These are phyloP conservation scores for Drosophila paucipuncta DNA, from an alignment of 2,888 invertebrate genomes.

Conservation along the genomic window DNA sequence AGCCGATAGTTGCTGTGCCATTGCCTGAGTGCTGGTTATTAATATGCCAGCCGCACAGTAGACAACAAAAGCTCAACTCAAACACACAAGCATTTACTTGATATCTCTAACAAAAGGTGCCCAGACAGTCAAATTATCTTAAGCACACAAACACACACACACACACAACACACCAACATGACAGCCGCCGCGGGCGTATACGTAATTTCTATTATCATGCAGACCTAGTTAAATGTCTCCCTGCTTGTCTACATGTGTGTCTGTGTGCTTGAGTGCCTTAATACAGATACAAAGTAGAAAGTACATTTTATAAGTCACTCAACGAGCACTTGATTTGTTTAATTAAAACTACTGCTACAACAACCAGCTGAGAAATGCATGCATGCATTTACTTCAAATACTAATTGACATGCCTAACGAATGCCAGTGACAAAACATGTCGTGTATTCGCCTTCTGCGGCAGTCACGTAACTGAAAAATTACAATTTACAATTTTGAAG, in stretches of 20 bases:
- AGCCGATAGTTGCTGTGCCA: not conserved
- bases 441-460: slow-evolving; percentile 28
- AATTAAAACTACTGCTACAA: slow-evolving; percentile 49
- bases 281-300: slow-evolving; percentile 12
- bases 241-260: not conserved
- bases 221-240: slow-evolving; percentile 7
- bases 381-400: slow-evolving; percentile 7
- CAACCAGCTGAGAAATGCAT: not conserved
- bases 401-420: slow-evolving; percentile 48
- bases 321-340: slow-evolving; percentile 55
- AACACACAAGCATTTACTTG: slow-evolving; percentile 16
- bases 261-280: slow-evolving; percentile 7
- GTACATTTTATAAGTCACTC: slow-evolving; percentile 18
- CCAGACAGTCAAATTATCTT: slow-evolving; percentile 20
- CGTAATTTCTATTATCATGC: slow-evolving; percentile 57
- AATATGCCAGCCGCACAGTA: slow-evolving; percentile 22
- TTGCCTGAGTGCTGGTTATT: not conserved
- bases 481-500: slow-evolving; percentile 41
- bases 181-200: slow-evolving; percentile 48
- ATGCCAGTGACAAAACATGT: slow-evolving; percentile 53
- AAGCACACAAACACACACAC: not conserved
- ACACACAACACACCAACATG: not conserved
- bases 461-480: slow-evolving; percentile 73
- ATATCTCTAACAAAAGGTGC: slow-evolving; percentile 36
- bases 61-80: slow-evolving; percentile 26